These are phyloP conservation scores for Epinephelus moara DNA, from an alignment of 2,113 vertebrate genomes.

Conservation along the genomic window DNA sequence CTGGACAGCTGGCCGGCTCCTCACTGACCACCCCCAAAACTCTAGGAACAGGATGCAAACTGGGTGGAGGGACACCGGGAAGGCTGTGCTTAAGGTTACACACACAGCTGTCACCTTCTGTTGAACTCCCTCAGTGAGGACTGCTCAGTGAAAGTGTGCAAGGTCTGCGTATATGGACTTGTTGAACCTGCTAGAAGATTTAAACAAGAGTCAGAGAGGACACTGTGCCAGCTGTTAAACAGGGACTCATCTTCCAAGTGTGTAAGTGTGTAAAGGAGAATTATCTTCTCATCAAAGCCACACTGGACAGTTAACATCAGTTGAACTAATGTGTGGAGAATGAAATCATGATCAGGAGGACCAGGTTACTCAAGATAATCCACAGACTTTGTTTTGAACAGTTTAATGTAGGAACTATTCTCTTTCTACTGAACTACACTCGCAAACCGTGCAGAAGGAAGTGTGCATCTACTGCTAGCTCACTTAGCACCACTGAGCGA, in stretches of 20 bases:
- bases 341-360: not conserved
- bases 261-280: not conserved
- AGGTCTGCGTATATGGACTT: not conserved
- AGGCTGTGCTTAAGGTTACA: constrained; percentile 62
- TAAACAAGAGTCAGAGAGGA: constrained; percentile 45
- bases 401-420: too few species aligned
- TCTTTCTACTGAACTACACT: too few species aligned
- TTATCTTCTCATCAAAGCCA: not conserved
- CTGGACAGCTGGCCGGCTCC: constrained; percentile 57
- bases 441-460: too few species aligned
- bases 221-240: constrained; percentile 55
- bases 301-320: not conserved
- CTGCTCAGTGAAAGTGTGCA: constrained; percentile 48
- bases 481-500: too few species aligned
- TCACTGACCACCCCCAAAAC: not conserved
- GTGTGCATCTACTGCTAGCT: too few species aligned
- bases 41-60: constrained; percentile 33
- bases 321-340: not conserved
- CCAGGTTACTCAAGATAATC: too few species aligned
- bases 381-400: too few species aligned
- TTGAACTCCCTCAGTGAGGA: constrained; percentile 38
- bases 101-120: constrained; percentile 71
- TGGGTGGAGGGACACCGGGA: constrained; percentile 38
- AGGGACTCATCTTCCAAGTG: not conserved
- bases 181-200: constrained; percentile 33